A percentile compares a stretch with the other conserved stretches of the same genome.
phyloP scores from a whole-genome alignment of 1,140 invertebrate species.

The Fopius arisanus region DNA sequence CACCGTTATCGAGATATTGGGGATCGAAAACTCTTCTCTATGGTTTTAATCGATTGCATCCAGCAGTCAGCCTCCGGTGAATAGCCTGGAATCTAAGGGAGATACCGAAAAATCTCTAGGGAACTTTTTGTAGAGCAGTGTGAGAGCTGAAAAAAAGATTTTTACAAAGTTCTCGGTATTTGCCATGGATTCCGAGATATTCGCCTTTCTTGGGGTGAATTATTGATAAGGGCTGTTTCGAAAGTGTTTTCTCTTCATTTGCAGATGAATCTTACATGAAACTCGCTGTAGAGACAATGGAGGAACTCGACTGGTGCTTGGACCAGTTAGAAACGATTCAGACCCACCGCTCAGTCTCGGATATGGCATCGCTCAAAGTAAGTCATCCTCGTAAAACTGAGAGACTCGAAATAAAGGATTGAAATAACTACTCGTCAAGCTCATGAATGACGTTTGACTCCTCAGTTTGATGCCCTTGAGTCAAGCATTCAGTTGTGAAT shows the following conservation, averaged over 20 bases:
- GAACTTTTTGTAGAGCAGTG: too few relatives aligned
- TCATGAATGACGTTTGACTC: neutral
- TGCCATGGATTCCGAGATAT: too few relatives aligned
- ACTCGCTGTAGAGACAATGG: slow-evolving; percentile 93
- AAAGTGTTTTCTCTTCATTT: slow-evolving; percentile 45
- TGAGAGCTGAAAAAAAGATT: too few relatives aligned
- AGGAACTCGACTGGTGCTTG: slow-evolving; percentile 99
- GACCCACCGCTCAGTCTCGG: slow-evolving; percentile 97
- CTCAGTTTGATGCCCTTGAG: slow-evolving; percentile 16
- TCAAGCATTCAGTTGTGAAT: slow-evolving; percentile 10
- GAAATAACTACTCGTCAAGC: neutral
- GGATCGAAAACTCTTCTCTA: too few relatives aligned
- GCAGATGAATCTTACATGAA: slow-evolving; percentile 91
- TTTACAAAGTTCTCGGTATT: too few relatives aligned
- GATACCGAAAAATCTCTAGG: too few relatives aligned
- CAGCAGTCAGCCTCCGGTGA: too few relatives aligned
- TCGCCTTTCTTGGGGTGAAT: too few relatives aligned
- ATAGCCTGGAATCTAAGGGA: too few relatives aligned
- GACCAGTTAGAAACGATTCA: slow-evolving; percentile 99
- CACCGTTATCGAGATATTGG: too few relatives aligned
- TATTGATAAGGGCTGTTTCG: neutral
- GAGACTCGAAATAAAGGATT: neutral
- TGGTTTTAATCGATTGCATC: too few relatives aligned
- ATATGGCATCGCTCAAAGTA: slow-evolving; percentile 99
- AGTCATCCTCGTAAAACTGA: slow-evolving; percentile 35